Base-by-base conservation (phyloP, 2,888 invertebrate species). In the Octodonta nipae region DNA sequence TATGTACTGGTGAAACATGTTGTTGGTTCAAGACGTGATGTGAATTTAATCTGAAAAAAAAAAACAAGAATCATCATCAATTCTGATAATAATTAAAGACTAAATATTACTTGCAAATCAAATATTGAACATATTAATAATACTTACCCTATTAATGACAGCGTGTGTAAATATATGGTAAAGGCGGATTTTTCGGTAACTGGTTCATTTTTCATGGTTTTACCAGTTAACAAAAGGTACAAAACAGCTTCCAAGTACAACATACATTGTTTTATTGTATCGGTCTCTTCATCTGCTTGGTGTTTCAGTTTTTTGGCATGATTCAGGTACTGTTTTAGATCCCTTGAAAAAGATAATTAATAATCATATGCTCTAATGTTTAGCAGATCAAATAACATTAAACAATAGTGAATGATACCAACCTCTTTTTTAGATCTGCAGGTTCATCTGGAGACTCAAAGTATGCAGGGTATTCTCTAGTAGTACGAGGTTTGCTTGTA, bases 141-240 rank as follows among this genome's bases (percentile, higher is more conserved):
- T 37, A 70, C 74, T 69, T 64, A 81, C 80, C 76, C 79, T 52
- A 84, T 79, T 53, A 85, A 67, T 51, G 71, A 68, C 43, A 83
- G 67, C 33, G 92, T 93, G 64, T 92, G 91, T 60, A 83, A 80
- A 71, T 89, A 93, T 75, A 92, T 84, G 29, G 81, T 88, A 68
- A 83, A 88, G 41, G 79, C 76, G 43, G 86, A 78, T 50, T 77
- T 73, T 54, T 83, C 80, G 7, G 83, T 80, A 50, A 77, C 73
- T 42, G 74, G 67, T 56, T 86, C 84, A 24, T 78, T 72, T 61
- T 93, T 92, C 73, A 91, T 83, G 34, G 86, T 80, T 45, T 83
- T 78, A 28, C 91, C 92, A 32, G 91, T 88, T 25, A 91, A 71
- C 35, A 92, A 75, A 66, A 93, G 93, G 65, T 82, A 89, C 37